Base-by-base conservation (phyloP, 2,888 invertebrate species). In the Lithophane semibrunnea region DNA sequence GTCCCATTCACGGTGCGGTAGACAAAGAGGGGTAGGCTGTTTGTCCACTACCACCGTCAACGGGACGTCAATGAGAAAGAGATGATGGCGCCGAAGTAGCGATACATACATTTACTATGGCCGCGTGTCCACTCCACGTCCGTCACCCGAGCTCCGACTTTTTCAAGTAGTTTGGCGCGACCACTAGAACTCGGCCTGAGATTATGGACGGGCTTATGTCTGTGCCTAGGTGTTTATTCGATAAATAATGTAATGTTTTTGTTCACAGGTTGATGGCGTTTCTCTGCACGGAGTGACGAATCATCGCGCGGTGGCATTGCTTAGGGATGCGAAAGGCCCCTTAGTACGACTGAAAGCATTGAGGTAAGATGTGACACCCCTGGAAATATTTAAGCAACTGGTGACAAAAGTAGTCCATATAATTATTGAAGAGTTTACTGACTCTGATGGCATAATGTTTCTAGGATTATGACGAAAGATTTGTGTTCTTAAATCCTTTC, bases 291-390 rank as follows among this genome's bases (percentile, higher is more conserved):
- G 98, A 58, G 98, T 98, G 91, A 98, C 98, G 12, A 99, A 99
- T 70, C 99, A 99, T 91, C 98, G 99, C 88, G 99, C 99, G 0
- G 99, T 99, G 3, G 98, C 99, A 88, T 97, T 99, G 68, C 95
- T 99, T 29, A 97, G 99, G 49, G 98, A 98, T 87, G 98, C 99
- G 0, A 95, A 94, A 21, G 99, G 99, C 0, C 95, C 96, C 0
- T 88, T 93, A 2, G 96, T 96, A 18, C 90, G 93, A 37, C 86
- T 96, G 64, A 96, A 95, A 84, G 96, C 96, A 47, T 86, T 96
- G 58, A 94, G 96, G 96, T 96, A 82, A 78, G 76, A 79, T 77
- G 76, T 73, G 63, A 54, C 37, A 71, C 21, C 73, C 70, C 68
- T 74, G 54, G 71, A 74, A 72, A 68, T 77, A 61, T 58, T 13